Base-by-base conservation (phyloP, 2,797 vertebrate species). In the Botia kubotai region DNA sequence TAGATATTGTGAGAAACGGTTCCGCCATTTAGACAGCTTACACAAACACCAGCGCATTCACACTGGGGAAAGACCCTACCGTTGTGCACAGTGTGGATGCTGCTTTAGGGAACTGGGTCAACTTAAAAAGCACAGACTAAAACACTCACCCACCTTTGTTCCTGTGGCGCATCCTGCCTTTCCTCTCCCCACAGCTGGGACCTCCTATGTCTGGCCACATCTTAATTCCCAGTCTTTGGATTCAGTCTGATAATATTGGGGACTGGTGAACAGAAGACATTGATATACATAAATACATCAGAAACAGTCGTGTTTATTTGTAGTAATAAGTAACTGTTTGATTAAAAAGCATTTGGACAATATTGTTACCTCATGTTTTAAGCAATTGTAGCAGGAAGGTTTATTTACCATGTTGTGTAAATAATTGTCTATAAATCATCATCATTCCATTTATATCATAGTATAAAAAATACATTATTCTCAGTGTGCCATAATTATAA, bases 41-140 rank as follows among this genome's bases (percentile, higher is more conserved):
- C 88, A 90, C 73, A 89, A 89, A 83, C 89, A 90, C 85, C 89
- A 89, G 86, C 89, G 89, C 80, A 90, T 89, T 80, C 89, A 90
- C 84, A 90, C 89, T 0, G 89, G 89, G 13, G 88, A 90, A 85
- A 58, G 87, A 72, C 89, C 89, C 0, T 90, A 89, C 79, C 88
- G 88, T 76, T 90, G 89, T 16, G 83, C 87, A 0, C 87, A 87
- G 84, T 90, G 89, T 13, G 87, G 89, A 68, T 89, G 87, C 84
- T 87, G 88, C 73, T 89, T 90, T 62, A 84, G 88, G 4, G 88
- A 90, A 81, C 87, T 89, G 3, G 88, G 88, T 29, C 88, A 90
- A 78, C 89, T 90, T 3, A 89, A 90, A 80, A 89, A 89, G 43
- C 89, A 90, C 82, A 73, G 88, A 39, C 87, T 89, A 21, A 90